A percentile compares a stretch with the other conserved stretches of the same genome.
These are phyloP conservation scores for Oreochromis grahami DNA, from an alignment of 2,797 vertebrate species.

Conservation along the genomic window DNA sequence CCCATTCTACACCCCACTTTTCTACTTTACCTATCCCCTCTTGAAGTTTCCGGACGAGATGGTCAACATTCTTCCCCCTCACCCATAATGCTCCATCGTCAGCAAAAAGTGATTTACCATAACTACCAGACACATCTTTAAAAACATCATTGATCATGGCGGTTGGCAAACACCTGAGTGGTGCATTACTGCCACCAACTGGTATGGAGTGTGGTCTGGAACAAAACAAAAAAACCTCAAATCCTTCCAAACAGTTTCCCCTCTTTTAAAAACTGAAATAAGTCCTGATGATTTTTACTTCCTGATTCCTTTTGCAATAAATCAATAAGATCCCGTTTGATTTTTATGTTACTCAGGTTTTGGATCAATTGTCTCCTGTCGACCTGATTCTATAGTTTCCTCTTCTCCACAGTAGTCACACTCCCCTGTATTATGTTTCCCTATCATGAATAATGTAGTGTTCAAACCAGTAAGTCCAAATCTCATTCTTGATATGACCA, in stretches of 20 bases:
- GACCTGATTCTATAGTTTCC: neutral
- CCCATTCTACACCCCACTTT: no score
- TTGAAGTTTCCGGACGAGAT: no score
- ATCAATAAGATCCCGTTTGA: neutral
- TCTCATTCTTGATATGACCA: neutral
- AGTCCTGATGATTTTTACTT: fast-evolving
- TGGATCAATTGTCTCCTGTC: no score
- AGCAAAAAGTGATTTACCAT: no score
- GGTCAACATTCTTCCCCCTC: no score
- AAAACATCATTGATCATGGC: no score
- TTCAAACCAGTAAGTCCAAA: neutral
- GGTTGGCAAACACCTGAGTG: neutral
- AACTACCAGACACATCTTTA: no score
- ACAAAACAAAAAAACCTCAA: neutral
- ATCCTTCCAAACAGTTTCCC: neutral
- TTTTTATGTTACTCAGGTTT: neutral
- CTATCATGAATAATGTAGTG: neutral
- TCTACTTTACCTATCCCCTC: no score
- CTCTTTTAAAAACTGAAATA: neutral
- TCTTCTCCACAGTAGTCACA: fast-evolving
- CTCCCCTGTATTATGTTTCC: neutral
- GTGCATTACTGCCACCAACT: neutral
- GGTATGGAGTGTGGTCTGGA: neutral
- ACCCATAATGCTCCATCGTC: no score
- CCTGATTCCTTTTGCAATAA: no score